Conservation (phyloP, 2,113 vertebrate species). For the Channa maculata region DNA sequence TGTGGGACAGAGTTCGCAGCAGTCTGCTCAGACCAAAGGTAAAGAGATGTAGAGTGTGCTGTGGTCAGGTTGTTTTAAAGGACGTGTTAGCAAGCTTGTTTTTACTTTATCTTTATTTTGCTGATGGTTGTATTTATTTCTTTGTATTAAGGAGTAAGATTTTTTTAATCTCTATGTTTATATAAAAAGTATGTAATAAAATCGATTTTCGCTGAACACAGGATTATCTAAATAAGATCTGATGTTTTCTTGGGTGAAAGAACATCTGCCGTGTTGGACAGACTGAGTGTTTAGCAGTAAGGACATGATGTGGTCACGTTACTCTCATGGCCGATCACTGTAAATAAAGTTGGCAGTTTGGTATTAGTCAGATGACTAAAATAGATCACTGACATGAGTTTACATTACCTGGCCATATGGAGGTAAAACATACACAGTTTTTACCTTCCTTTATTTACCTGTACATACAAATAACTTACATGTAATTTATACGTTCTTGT, state of each 20-base stretch:
- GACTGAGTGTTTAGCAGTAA: constrained; percentile 6
- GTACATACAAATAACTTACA: neutral
- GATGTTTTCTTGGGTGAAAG: constrained; percentile 46
- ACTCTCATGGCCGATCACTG: constrained; percentile 42
- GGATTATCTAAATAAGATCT: constrained; percentile 61
- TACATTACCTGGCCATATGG: constrained; percentile 30
- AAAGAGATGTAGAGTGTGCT: constrained; percentile 12
- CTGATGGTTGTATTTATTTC: no score
- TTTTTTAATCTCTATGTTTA: no score
- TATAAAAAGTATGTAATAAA: constrained; percentile 23
- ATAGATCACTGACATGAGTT: constrained; percentile 47
- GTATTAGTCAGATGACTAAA: constrained; percentile 53
- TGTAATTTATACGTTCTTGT: neutral
- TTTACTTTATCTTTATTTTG: neutral
- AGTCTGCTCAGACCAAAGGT: constrained; percentile 80
- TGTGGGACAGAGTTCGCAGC: constrained; percentile 79
- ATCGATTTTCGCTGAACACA: constrained; percentile 38
- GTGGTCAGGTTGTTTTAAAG: neutral
- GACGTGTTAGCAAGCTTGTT: neutral
- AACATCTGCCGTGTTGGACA: constrained; percentile 48
- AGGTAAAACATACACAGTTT: neutral
- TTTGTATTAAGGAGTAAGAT: no score
- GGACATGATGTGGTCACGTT: constrained; percentile 43
- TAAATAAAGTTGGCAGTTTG: constrained; percentile 36
- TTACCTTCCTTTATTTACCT: neutral